Conservation (phyloP, 2,888 invertebrate species). For the Xestia ashworthii region DNA sequence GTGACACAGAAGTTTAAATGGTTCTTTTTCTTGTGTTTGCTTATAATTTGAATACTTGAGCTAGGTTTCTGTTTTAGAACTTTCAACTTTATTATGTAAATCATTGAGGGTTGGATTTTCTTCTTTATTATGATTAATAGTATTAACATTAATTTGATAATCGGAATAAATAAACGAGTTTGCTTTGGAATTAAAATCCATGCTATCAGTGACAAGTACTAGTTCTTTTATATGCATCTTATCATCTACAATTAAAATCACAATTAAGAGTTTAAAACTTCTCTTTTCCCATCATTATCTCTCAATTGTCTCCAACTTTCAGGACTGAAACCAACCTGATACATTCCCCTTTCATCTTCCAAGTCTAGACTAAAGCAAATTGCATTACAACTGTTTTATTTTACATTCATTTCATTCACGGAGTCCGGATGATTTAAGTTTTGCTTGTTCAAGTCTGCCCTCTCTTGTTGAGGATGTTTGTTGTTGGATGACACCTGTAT, state of each 20-base stretch:
- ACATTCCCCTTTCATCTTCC: constrained; percentile 37
- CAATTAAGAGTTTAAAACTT: constrained; percentile 1
- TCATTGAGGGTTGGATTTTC: not conserved
- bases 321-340: constrained; percentile 41
- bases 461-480: constrained; percentile 45
- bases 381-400: constrained; percentile 62
- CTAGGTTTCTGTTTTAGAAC: constrained; percentile 2
- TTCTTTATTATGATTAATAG: not conserved
- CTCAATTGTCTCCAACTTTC: constrained; percentile 37
- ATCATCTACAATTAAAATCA: not conserved
- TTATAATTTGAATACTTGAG: constrained; percentile 40
- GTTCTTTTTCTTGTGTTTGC: constrained; percentile 49
- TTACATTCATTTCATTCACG: constrained; percentile 59
- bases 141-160: not conserved
- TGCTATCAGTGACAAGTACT: too few relatives aligned
- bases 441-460: constrained; percentile 53
- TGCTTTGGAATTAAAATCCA: not conserved
- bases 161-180: not conserved
- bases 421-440: constrained; percentile 61
- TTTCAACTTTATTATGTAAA: constrained; percentile 10
- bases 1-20: constrained; percentile 57
- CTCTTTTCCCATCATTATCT: constrained; percentile 8
- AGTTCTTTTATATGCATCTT: not conserved
- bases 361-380: constrained; percentile 56
- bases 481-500: constrained; percentile 49